phyloP scores from a whole-genome alignment of 2,797 vertebrate species.

The Phoeniculus purpureus region DNA sequence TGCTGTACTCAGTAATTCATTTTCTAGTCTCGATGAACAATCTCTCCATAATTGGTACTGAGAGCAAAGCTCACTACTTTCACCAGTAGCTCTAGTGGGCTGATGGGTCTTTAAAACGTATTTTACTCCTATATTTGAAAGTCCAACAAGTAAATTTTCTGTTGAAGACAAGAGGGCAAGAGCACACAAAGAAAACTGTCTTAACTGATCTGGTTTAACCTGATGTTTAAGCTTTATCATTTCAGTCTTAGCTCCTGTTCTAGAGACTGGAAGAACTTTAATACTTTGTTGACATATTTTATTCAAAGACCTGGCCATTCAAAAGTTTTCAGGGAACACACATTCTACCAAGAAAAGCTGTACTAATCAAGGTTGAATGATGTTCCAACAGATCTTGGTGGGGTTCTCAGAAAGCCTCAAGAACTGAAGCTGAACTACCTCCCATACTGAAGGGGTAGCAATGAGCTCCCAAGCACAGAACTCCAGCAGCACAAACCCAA shows the following conservation, averaged over 20 bases:
- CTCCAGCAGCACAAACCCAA: background rate
- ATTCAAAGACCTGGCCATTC: background rate
- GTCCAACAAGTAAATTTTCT: background rate
- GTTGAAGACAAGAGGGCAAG: background rate
- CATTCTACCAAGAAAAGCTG: background rate
- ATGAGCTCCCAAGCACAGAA: background rate
- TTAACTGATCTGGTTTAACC: background rate
- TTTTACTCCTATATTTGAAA: background rate
- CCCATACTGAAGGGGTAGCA: background rate
- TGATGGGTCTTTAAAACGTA: background rate
- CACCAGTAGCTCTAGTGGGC: background rate
- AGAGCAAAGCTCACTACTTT: background rate
- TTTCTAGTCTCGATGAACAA: background rate
- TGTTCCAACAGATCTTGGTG: background rate
- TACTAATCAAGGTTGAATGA: background rate
- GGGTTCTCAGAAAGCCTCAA: background rate
- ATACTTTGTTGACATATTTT: background rate
- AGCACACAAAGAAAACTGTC: background rate
- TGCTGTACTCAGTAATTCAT: background rate
- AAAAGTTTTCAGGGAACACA: background rate
- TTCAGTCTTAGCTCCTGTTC: background rate
- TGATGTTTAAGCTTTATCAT: background rate
- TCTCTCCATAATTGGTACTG: background rate
- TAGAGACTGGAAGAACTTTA: background rate
- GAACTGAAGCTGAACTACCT: background rate